Base-by-base conservation (phyloP, 2,888 invertebrate genomes). In the Palloptera scutellata region DNA sequence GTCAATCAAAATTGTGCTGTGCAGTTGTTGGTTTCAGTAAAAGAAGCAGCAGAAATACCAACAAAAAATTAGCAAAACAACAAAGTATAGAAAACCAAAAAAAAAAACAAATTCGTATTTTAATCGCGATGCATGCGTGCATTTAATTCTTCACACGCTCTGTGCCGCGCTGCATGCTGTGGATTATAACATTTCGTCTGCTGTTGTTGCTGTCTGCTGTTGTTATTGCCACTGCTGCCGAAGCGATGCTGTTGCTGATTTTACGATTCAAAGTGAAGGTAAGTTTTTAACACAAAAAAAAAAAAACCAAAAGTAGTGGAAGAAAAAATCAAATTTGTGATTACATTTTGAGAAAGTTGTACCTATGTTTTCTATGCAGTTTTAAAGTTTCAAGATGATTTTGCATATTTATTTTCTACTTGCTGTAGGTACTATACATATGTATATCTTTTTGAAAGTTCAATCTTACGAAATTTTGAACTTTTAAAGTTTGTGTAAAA, bases 261-360 rank as follows among this genome's bases (percentile, higher is more conserved):
- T 30, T 30, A 30, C 30, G 30, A 30, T 30, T 2, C 30, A 48
- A 64, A 55, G 64, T 64, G 57, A 64, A 64, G 64, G 64, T 64
- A 57, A 64, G 64, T 64, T 57, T 53, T 64, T 64, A 55, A 64
- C 64, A 57, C 63, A 48, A 63, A 30, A 57, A 54, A 63, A 63
- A 45, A 55, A 64, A 64, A 57, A 64, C 57, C 55, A 64, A 64
- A 30, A 30, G 30, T 30, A 30, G 30, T 30, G 30, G 6, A 30
- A 30, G 6, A 30, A 30, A n/a, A 30, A 30, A 30, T 4, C 30
- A 30, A 30, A 30, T 30, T 30, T 30, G 30, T 30, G 30, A 30
- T 30, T 30, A 30, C 6, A 30, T 30, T 30, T 30, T 30, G 30
- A 30, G 30, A 30, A 30, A 30, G 30, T 30, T 30, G 30, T 30